Base-by-base conservation (phyloP, 2,797 vertebrate species). In the Podarcis lilfordi region DNA sequence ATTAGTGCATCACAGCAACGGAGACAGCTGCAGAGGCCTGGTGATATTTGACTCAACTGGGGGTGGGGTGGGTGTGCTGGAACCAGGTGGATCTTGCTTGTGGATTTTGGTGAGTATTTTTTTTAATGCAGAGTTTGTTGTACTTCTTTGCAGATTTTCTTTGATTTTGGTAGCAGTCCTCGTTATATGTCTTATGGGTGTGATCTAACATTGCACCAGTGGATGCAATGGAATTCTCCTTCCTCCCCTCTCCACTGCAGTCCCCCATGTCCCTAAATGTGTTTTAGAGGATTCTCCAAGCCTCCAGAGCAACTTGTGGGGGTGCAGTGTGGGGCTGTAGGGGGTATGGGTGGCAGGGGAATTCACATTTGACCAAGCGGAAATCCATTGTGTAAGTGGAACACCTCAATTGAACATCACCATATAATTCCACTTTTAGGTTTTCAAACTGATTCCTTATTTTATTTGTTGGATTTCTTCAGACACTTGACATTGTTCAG, bases 401-500 rank as follows among this genome's bases (percentile, higher is more conserved):
- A 50, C 45, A 55, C 50, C 50, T 15, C 50, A 55, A 15, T 55
- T 55, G 13, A 55, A 55, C 50, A 55, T 55, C 50, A 55, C 29
- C 45, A 35, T 50, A 84, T n/a, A 74, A 59, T 27, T 8, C 21
- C 50, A 27, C 11, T 13, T 68, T 69, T 55, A 79, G 21, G 23
- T 32, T 15, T 50, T 50, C 37, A 45, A 29, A 69, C 8, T 78
- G 45, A 32, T 76, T 68, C 43, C 8, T 68, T 11, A 21, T 4
- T 45, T 45, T 32, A 32, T 79, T 89, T 43, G 29, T 77, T 2
- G 17, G 37, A 82, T 45, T 27, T 71, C 27, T 15, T 0, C 40
- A 88, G 81, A 86, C 43, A 8, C 55, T 0, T 2, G 7, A 5
- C 55, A 64, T 0, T 0, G 45, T 82, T 76, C 0, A 0, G 3